Base-by-base conservation (phyloP, 2,113 vertebrate genomes). In the Oreamnos americanus region DNA sequence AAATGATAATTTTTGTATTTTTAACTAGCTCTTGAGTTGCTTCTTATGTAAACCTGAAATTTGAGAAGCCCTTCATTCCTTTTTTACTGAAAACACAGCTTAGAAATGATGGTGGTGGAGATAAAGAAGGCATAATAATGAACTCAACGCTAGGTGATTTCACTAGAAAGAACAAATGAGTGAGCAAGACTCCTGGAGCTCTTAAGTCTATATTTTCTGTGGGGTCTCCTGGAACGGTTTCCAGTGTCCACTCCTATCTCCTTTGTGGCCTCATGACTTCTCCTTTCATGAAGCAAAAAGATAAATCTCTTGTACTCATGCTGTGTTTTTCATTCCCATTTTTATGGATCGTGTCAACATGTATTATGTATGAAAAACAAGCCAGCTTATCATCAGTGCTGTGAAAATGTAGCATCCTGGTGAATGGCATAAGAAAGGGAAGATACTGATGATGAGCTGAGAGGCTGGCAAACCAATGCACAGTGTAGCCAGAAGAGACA, bases 341-440 rank as follows among this genome's bases (percentile, higher is more conserved):
- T 98, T 97, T 90, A 98, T 94, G 57, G 91, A 33, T 94, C 94
- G 51, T 39, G 79, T 85, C 94, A 96, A 43, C 30, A 8, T 76
- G 57, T 81, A 81, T 94, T 93, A 74, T 67, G 58, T 64, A 47
- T 93, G 83, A 93, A 93, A 97, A 97, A 87, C 76, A 95, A 94
- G 87, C 30, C 26, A 94, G 76, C 82, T 91, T 94, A 96, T 60
- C 5, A 1, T 26, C 33, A 53, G 1, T n/a, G n/a, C 45, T 58
- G 15, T 25, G 53, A 51, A 96, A 79, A 79, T 47, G 30, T 11
- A 67, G n/a, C 36, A 45, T 79, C 81, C 57, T 2, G 11, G 36
- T 14, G 11, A 25, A 26, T 5, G 23, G 10, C 26, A 28, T 62
- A 26, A 87, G 78, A 55, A 74, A 79, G 49, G 16, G 79, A 90